These are phyloP conservation scores for Spodoptera picta DNA, from an alignment of 2,888 invertebrate species.

Conservation along the genomic window DNA sequence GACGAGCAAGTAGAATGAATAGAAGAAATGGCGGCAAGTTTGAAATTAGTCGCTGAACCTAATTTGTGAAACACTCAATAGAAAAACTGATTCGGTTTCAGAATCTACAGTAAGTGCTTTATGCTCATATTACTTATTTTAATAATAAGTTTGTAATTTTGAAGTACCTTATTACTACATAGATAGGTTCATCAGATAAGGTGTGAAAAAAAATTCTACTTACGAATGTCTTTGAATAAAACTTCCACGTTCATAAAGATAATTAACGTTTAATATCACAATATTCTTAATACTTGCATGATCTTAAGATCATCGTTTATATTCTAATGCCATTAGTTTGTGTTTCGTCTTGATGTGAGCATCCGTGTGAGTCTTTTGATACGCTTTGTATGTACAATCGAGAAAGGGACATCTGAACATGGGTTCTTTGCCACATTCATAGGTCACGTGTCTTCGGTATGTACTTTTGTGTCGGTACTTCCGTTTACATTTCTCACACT, in stretches of 20 bases:
- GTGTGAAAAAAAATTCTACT: not conserved
- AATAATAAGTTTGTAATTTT: not conserved
- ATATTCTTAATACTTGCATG: conserved; percentile 58
- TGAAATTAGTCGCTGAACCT: no score
- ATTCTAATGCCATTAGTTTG: conserved; percentile 89
- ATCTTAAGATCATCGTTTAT: conserved; percentile 72
- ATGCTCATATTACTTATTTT: no score
- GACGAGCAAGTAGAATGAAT: no score
- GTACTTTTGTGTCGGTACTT: conserved; percentile 93
- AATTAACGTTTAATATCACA: conserved; percentile 85
- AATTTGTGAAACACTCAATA: no score
- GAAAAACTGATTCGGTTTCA: no score
- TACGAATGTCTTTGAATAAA: conserved; percentile 44
- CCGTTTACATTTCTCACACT: conserved; percentile 91
- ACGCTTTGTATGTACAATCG: conserved; percentile 85
- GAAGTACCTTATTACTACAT: not conserved
- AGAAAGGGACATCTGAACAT: conserved; percentile 86
- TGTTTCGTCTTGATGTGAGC: conserved; percentile 87
- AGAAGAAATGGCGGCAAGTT: no score
- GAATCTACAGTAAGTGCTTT: no score
- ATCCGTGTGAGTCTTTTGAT: conserved; percentile 86
- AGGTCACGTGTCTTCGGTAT: conserved; percentile 91
- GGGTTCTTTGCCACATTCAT: conserved; percentile 90
- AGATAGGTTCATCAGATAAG: no score
- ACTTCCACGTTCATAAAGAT: conserved; percentile 54